Evolutionary conservation across 2,797 vertebrate species (phyloP), one percentile per base, ranked within the genome.

Genomic region (Serranus cabrilla): DNA sequence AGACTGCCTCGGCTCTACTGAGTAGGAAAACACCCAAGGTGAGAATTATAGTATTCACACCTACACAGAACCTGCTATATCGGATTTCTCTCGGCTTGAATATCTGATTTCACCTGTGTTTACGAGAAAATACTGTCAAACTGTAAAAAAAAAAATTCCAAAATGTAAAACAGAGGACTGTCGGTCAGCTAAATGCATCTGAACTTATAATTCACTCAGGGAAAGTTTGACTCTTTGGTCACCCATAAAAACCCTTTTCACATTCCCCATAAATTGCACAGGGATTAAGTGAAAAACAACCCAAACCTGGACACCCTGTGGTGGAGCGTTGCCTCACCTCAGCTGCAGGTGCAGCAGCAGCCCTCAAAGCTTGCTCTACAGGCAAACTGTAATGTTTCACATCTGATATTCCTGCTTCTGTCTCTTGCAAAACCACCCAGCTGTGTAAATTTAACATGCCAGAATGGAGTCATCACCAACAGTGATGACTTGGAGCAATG

Each of bases 31-130:
- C 76, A 82, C 70, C 81, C 67, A 70, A 82, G 66, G 76, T 87
- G 83, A 82, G 80, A 86, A 85, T 85, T 68, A 63, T 78, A 78
- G 75, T 81, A 84, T 82, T 85, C 78, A 89, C 84, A 81, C 82
- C 69, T 71, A 69, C 70, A 74, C 76, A 76, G 50, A 87, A 69
- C 57, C 55, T 74, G 71, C 68, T 52, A n/a, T 34, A 73, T 77
- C 63, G 43, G 57, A 77, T 71, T 50, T 54, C 43, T 69, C 31
- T 70, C n/a, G 5, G 60, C 64, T 71, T 46, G 37, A 55, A 51
- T 56, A 25, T 84, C 47, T 59, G 39, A 73, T 78, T 81, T 65
- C 58, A 62, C 75, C 49, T 58, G 59, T 42, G 67, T 12, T 58
- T 63, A 23, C 34, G 18, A 47, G 12, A 43, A 55, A 50, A 66